phyloP scores from a whole-genome alignment of 2,888 invertebrate genomes.

The Oithona nana region DNA sequence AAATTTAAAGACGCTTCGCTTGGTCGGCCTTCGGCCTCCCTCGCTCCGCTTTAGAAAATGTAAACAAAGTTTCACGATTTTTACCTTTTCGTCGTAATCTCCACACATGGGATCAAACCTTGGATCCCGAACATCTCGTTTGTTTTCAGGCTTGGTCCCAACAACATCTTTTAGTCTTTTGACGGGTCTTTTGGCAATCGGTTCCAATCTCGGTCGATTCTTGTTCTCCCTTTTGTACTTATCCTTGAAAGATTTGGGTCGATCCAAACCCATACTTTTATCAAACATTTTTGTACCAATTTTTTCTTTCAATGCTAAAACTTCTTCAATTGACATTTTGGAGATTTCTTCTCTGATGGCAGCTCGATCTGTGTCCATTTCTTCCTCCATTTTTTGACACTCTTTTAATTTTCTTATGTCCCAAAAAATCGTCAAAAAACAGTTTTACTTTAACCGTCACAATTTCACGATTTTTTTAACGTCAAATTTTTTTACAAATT shows the following conservation, averaged over 20 bases:
- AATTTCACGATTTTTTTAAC: too few relatives aligned
- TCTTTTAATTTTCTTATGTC: too few relatives aligned
- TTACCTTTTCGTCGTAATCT: slow-evolving; percentile 2
- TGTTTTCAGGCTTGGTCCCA: not conserved
- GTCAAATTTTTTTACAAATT: too few relatives aligned
- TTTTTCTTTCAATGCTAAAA: not conserved
- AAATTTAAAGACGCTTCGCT: too few relatives aligned
- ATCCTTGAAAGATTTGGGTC: not conserved
- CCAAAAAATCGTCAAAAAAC: too few relatives aligned
- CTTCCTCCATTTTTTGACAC: too few relatives aligned
- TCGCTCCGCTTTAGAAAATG: too few relatives aligned
- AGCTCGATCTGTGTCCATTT: too few relatives aligned
- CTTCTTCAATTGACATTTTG: slow-evolving; percentile 5
- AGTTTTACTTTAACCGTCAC: too few relatives aligned
- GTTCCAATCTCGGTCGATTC: slow-evolving; percentile 6
- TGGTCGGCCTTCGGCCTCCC: too few relatives aligned
- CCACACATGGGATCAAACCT: slow-evolving; percentile 6
- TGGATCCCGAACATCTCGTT: slow-evolving; percentile 4
- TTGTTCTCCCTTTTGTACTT: slow-evolving; percentile 9
- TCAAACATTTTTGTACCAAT: not conserved
- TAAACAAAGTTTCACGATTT: not conserved
- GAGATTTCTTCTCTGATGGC: not conserved
- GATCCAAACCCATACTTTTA: not conserved
- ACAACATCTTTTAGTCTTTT: not conserved
- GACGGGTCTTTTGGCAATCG: not conserved